These are phyloP conservation scores for Bombyx mori DNA, from an alignment of 1,140 invertebrate genomes.

Conservation along the genomic window DNA sequence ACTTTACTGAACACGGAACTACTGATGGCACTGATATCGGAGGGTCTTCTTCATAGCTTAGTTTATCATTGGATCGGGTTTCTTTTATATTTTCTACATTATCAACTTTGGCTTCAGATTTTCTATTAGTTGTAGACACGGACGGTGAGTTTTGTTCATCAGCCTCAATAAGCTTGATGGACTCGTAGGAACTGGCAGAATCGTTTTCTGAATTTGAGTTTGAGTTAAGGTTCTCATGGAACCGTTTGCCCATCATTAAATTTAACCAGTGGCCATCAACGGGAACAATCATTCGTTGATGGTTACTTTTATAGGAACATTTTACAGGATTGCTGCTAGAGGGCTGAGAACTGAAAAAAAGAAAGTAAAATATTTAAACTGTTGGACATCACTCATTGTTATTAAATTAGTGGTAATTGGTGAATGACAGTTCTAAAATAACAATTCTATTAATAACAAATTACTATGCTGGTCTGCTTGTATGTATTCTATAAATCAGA, in stretches of 20 bases:
- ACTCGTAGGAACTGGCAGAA: conserved; percentile 63
- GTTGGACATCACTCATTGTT: no score
- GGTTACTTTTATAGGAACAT: conserved; percentile 62
- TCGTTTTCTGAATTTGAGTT: conserved; percentile 70
- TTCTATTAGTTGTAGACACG: conserved; percentile 37
- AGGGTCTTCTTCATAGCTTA: conserved; percentile 41
- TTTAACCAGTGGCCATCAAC: conserved; percentile 72
- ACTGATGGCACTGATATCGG: conserved; percentile 46
- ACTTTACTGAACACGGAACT: conserved; percentile 45
- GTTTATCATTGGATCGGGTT: conserved; percentile 19
- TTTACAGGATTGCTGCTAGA: conserved; percentile 62
- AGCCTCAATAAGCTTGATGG: conserved; percentile 42
- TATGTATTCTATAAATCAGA: no score
- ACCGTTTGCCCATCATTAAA: conserved; percentile 73
- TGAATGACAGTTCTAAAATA: no score
- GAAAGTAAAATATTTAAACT: conserved; percentile 1
- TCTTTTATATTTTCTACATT: background rate
- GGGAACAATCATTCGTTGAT: conserved; percentile 63
- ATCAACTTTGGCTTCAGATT: conserved; percentile 60
- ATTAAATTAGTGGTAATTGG: no score
- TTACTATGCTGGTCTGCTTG: no score
- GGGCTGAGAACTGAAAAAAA: conserved; percentile 52
- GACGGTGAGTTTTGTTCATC: conserved; percentile 38
- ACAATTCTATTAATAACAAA: no score
- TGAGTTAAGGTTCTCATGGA: conserved; percentile 69